A percentile compares a stretch with the other conserved stretches of the same genome.
Evolutionary conservation across 2,888 invertebrate genomes (phyloP).

Genomic region (Didymodactylos carnosus): DNA sequence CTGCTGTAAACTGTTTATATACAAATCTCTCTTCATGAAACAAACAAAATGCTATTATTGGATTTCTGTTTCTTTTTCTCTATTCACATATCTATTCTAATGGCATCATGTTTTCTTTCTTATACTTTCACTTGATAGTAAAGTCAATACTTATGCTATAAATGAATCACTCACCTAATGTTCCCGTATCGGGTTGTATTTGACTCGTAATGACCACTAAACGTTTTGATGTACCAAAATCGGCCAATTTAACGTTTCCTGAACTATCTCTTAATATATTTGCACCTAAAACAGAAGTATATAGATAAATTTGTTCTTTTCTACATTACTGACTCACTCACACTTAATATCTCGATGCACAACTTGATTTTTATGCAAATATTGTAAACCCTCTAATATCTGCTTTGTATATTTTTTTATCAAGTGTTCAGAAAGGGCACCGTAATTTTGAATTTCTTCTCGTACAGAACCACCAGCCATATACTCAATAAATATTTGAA

Average conservation of each 20-base stretch:
- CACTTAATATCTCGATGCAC: constrained; percentile 38
- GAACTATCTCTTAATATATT: constrained; percentile 35
- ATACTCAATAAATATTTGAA: constrained; percentile 38
- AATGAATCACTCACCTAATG: neutral
- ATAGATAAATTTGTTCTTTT: neutral
- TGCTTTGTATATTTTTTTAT: constrained; percentile 33
- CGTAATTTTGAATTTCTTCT: constrained; percentile 32
- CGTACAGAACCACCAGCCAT: constrained; percentile 38
- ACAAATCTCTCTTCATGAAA: no score
- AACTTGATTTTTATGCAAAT: constrained; percentile 35
- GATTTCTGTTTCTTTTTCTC: no score
- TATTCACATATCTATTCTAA: no score
- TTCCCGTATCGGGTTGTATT: constrained; percentile 16
- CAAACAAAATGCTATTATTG: no score
- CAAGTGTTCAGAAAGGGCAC: constrained; percentile 31
- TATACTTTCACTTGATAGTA: no score
- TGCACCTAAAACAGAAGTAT: constrained; percentile 25
- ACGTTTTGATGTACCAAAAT: constrained; percentile 37
- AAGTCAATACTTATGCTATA: no score
- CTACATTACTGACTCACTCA: constrained; percentile 14
- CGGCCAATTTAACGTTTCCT: constrained; percentile 37
- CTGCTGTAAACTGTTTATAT: no score
- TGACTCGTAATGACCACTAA: constrained; percentile 27
- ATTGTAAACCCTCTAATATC: constrained; percentile 36
- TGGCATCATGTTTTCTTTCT: no score